Evolutionary conservation across 2,797 vertebrate genomes (phyloP).

Genomic region (Halcyon badia): DNA sequence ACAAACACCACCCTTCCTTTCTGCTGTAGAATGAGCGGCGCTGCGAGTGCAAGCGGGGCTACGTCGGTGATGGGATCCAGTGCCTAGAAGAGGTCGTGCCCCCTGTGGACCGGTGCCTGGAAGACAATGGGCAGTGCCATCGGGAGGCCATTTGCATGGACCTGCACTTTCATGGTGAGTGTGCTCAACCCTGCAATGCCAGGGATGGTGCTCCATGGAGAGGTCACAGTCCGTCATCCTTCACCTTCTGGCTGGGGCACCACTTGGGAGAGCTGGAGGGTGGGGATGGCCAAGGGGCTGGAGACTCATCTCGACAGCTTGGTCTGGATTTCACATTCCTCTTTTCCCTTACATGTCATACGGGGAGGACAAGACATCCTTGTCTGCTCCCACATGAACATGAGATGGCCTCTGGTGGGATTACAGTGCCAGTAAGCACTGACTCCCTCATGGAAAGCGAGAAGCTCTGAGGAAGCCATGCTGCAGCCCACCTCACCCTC

Average conservation of each 20-base stretch:
- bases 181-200: background rate
- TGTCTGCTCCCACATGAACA: accelerated
- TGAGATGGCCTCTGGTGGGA: background rate
- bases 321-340: background rate
- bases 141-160: constrained; percentile 88
- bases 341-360: background rate
- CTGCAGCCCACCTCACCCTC: background rate
- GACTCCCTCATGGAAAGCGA: accelerated
- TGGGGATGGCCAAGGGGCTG: background rate
- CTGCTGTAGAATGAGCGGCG: constrained; percentile 85
- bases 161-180: constrained; percentile 89
- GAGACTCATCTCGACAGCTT: background rate
- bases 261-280: background rate
- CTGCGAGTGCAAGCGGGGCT: constrained; percentile 89
- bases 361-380: accelerated
- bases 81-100: constrained; percentile 87
- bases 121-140: constrained; percentile 88
- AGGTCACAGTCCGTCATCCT: background rate
- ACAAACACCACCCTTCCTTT: background rate
- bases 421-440: background rate
- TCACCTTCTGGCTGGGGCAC: background rate
- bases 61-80: constrained; percentile 90
- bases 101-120: constrained; percentile 89
- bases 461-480: background rate
- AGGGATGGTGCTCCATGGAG: accelerated